phyloP scores from a whole-genome alignment of 2,888 invertebrate genomes.

The Agrochola circellaris region DNA sequence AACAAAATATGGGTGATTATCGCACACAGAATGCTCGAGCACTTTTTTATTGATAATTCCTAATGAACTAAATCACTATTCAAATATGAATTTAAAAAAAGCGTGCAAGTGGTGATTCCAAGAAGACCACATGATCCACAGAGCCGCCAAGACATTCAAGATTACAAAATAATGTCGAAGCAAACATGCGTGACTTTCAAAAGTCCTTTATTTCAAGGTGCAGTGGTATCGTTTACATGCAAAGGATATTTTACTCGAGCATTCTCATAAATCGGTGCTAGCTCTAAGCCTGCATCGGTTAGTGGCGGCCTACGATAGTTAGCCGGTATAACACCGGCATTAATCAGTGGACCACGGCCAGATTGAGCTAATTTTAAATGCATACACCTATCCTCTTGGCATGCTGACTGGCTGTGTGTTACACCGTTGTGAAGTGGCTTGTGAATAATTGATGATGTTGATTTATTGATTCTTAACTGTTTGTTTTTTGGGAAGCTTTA shows the following conservation, averaged over 20 bases:
- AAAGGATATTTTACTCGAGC: neutral
- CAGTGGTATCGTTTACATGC: neutral
- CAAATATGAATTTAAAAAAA: neutral
- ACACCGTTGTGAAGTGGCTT: constrained; percentile 22
- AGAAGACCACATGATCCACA: neutral
- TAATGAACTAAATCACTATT: neutral
- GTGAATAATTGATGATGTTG: too few relatives aligned
- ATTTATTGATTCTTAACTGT: neutral
- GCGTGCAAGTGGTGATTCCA: neutral
- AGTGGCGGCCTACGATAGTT: constrained; percentile 12
- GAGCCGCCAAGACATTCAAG: too few relatives aligned
- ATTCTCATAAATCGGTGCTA: neutral
- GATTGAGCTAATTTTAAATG: constrained; percentile 66
- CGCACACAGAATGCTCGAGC: neutral
- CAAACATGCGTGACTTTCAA: neutral
- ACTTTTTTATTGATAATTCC: neutral
- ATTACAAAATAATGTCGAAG: neutral
- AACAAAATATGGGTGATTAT: neutral
- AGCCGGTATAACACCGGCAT: constrained; percentile 38
- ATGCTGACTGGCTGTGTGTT: constrained; percentile 13
- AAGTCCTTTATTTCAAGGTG: neutral
- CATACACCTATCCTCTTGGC: constrained; percentile 53
- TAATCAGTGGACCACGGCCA: constrained; percentile 48
- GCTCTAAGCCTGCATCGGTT: constrained; percentile 3
- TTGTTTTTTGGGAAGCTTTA: neutral